Evolutionary conservation across 2,113 vertebrate genomes (phyloP).

Genomic region (Corythoichthys haematopterus): DNA sequence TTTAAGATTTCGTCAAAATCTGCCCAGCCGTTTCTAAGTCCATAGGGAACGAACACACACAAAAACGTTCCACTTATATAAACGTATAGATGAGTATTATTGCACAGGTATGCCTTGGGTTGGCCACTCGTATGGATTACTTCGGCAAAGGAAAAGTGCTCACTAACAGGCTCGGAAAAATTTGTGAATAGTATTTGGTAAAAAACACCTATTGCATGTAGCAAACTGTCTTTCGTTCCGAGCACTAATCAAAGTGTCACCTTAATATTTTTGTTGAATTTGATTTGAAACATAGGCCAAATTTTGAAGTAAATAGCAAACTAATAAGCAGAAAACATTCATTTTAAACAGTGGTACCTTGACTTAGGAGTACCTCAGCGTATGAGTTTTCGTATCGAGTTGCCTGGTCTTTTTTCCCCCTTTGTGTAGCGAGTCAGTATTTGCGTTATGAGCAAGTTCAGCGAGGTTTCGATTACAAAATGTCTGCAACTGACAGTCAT

Average conservation of each 20-base stretch:
- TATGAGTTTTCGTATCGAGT: background rate
- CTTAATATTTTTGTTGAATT: background rate
- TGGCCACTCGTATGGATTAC: background rate
- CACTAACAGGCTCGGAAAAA: background rate
- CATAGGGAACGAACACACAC: too few relatives aligned
- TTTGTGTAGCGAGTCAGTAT: background rate
- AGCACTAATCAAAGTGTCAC: background rate
- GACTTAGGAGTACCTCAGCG: background rate
- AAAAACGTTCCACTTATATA: too few relatives aligned
- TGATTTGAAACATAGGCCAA: slow-evolving; percentile 48
- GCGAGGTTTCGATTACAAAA: background rate
- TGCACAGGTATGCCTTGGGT: background rate
- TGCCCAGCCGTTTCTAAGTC: too few relatives aligned
- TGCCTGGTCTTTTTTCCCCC: background rate
- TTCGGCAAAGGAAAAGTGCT: background rate
- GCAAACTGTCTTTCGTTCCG: too few relatives aligned
- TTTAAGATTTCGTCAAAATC: too few relatives aligned
- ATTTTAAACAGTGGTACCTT: slow-evolving; percentile 31
- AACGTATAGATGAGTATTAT: too few relatives aligned
- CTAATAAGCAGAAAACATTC: slow-evolving; percentile 41
- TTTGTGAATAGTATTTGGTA: background rate
- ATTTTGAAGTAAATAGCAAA: slow-evolving; percentile 46
- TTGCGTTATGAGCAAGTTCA: background rate
- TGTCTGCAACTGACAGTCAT: background rate
- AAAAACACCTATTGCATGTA: background rate